These are phyloP conservation scores for Apis laboriosa DNA, from an alignment of 1,140 invertebrate genomes.

Conservation along the genomic window DNA sequence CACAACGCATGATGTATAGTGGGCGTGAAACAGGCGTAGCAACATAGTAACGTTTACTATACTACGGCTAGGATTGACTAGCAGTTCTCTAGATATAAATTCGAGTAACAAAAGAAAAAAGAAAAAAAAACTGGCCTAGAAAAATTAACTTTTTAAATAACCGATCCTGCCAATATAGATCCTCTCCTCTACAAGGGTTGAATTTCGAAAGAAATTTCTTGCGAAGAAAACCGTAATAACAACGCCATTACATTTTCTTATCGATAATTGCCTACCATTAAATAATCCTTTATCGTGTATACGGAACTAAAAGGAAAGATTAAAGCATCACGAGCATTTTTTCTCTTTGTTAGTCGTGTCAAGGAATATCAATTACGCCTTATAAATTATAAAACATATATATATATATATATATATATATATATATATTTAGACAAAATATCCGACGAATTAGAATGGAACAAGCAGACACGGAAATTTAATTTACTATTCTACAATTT, in stretches of 20 bases:
- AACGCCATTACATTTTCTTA: not conserved
- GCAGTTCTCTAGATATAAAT: slow-evolving; percentile 28
- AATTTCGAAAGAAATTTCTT: not conserved
- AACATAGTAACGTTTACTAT: slow-evolving; percentile 78
- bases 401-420: no score
- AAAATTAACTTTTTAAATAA: slow-evolving; percentile 28
- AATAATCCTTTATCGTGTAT: not conserved
- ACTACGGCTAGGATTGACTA: slow-evolving; percentile 61
- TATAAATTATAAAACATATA: not conserved
- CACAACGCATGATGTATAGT: slow-evolving; percentile 74
- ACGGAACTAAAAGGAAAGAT: not conserved
- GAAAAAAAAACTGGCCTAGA: no score
- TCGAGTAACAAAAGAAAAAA: not conserved
- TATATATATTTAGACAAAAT: no score
- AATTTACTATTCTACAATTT: not conserved
- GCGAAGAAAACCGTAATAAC: no score
- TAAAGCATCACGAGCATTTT: not conserved
- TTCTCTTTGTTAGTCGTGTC: slow-evolving; percentile 3
- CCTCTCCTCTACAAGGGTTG: not conserved
- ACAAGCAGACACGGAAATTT: not conserved
- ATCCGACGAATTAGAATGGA: not conserved
- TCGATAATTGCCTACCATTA: not conserved
- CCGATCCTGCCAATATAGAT: slow-evolving; percentile 15
- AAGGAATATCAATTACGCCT: slow-evolving; percentile 24
- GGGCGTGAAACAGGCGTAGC: slow-evolving; percentile 73